Evolutionary conservation across 2,797 vertebrate species (phyloP), one percentile per base, ranked within the genome.

Genomic region (Enteromius anoplus): DNA sequence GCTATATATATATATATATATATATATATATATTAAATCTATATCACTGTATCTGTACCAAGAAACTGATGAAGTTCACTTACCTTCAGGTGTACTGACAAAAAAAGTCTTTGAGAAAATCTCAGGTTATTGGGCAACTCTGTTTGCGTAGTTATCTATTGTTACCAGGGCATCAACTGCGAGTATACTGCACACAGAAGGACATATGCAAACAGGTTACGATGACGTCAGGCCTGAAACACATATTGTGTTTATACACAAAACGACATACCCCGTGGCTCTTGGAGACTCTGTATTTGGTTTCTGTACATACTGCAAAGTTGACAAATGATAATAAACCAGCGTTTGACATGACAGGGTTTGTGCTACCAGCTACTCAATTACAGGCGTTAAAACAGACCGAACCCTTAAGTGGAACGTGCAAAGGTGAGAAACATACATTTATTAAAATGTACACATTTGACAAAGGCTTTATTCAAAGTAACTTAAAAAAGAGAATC

Each of bases 221-320:
- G 2, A 72, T 81, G 80, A 73, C 29, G 32, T 73, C 55, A 64
- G 70, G 45, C 40, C 11, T 47, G 51, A 70, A 49, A 71, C 37
- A n/a, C 51, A 32, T 15, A n/a, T 29, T 65, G 3, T 64, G 26
- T 3, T 47, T 34, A 68, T 47, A 11, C 21, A 64, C 26, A 7
- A 11, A 7, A 37, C 45, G 3, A 26, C 29, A 64, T 51, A 21
- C 14, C 21, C 26, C 12, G 32, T 32, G 12, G 26, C 29, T 34
- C 19, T 12, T 12, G 9, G 21, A 6, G 2, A 40, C 8, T 19
- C 4, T 68, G 10, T 45, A 21, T 80, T 71, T n/a, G 37, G 17
- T 70, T 45, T 80, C 4, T 26, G 40, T 3, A 21, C n/a, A 26
- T 34, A 11, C 47, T 17, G 23, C 21, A 68, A 14, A 49, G 4